Evolutionary conservation across 2,888 invertebrate genomes (phyloP).

Genomic region (Pocota personata): DNA sequence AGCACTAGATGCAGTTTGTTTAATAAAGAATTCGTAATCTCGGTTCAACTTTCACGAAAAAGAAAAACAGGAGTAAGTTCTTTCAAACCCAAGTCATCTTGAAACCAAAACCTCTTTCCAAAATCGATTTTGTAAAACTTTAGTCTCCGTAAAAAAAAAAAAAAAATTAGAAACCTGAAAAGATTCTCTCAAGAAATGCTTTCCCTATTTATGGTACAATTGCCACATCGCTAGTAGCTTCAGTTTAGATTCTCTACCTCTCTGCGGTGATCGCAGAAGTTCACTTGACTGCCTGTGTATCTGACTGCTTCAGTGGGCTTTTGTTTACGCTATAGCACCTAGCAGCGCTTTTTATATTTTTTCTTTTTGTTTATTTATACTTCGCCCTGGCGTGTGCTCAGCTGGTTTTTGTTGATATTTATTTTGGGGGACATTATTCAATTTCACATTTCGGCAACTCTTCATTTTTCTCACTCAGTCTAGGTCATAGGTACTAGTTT

Average conservation of each 20-base stretch:
- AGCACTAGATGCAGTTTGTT: not conserved
- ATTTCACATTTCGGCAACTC: not conserved
- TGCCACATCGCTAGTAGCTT: slow-evolving; percentile 47
- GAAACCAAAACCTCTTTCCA: not conserved
- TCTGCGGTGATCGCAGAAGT: not conserved
- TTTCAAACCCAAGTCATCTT: not conserved
- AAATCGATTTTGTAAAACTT: slow-evolving; percentile 42
- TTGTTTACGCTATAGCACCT: slow-evolving; percentile 36
- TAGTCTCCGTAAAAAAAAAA: not conserved
- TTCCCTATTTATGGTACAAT: slow-evolving; percentile 39
- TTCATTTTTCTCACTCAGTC: not conserved
- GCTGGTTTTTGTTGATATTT: slow-evolving; percentile 54
- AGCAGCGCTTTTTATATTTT: not conserved
- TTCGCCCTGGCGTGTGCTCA: slow-evolving; percentile 14
- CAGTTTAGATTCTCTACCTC: not conserved
- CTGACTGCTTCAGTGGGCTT: not conserved
- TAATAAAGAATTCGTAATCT: not conserved
- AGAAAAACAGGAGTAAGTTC: slow-evolving; percentile 20
- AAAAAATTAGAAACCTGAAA: slow-evolving; percentile 12
- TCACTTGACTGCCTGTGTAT: not conserved
- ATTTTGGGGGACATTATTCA: slow-evolving; percentile 6
- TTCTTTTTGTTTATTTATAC: slow-evolving; percentile 51
- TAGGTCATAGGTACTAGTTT: not conserved
- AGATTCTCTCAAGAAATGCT: slow-evolving; percentile 12
- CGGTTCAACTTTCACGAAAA: not conserved